Conservation (phyloP, 2,113 vertebrate genomes). For the Muntiacus reevesi region DNA sequence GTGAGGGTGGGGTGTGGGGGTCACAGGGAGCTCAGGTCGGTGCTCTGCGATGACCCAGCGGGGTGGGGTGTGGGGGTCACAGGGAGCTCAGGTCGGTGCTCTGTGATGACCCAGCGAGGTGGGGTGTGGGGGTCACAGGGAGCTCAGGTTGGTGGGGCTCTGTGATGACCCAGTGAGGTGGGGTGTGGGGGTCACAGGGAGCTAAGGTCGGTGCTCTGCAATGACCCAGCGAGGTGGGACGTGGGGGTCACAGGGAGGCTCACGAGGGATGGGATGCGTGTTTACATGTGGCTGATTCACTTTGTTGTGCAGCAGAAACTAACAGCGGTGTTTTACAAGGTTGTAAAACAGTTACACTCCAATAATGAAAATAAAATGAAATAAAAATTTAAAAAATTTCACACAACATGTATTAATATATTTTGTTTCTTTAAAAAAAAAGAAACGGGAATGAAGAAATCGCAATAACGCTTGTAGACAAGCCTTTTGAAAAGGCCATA, state of each 20-base stretch:
- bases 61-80: neutral
- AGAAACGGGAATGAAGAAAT: neutral
- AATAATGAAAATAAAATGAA: neutral
- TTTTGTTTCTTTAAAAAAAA: neutral
- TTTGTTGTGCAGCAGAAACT: neutral
- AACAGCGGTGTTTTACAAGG: neutral
- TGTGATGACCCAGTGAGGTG: neutral
- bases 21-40: neutral
- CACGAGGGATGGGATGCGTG: neutral
- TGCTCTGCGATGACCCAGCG: neutral
- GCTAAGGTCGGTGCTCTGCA: neutral
- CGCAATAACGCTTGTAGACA: neutral
- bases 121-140: neutral
- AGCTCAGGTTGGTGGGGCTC: neutral
- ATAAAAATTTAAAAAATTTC: neutral
- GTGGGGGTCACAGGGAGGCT: neutral
- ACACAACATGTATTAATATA: neutral
- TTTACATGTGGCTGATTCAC: neutral
- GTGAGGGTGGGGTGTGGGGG: fast-evolving
- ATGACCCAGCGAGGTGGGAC: neutral
- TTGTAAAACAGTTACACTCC: neutral
- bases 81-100: too few species aligned
- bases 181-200: neutral
- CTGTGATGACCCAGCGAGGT: neutral
- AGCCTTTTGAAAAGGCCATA: neutral